Conservation (phyloP, 2,888 invertebrate genomes). For the Drosophila mulleri region DNA sequence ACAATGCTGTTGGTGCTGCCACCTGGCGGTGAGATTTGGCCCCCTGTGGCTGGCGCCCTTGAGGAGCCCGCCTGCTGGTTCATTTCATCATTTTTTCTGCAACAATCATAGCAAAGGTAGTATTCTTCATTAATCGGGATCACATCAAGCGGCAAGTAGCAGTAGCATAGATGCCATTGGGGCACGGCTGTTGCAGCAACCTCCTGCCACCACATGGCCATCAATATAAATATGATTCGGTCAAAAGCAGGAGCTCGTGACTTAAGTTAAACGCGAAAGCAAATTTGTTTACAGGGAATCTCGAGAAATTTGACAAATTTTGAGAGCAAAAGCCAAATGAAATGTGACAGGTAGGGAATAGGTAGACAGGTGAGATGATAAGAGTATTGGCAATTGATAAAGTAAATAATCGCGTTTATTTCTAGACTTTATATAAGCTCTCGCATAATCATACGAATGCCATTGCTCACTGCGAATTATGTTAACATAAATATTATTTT, state of each 20-base stretch:
- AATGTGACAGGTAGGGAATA: slow-evolving; percentile 27
- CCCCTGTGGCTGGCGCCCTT: slow-evolving; percentile 86
- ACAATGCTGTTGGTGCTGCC: slow-evolving; percentile 78
- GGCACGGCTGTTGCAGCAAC: background rate
- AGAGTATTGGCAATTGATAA: no score
- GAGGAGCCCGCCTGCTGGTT: slow-evolving; percentile 86
- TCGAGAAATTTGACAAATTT: slow-evolving; percentile 21
- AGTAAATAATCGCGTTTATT: background rate
- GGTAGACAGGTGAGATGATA: background rate
- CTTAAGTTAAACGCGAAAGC: slow-evolving; percentile 29
- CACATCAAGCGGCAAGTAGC: background rate
- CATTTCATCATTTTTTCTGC: slow-evolving; percentile 85
- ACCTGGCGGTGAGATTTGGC: slow-evolving; percentile 85
- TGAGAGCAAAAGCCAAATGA: slow-evolving; percentile 21
- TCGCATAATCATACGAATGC: background rate
- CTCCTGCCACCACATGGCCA: slow-evolving; percentile 4
- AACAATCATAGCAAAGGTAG: slow-evolving; percentile 52
- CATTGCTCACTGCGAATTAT: slow-evolving; percentile 1
- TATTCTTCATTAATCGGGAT: slow-evolving; percentile 34
- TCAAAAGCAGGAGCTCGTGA: slow-evolving; percentile 2
- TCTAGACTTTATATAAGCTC: background rate
- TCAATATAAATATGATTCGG: background rate
- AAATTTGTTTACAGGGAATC: slow-evolving; percentile 15
- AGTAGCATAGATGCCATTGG: background rate
- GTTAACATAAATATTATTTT: background rate